Base-by-base conservation (phyloP, 2,797 vertebrate genomes). In the Glyptemys insculpta region DNA sequence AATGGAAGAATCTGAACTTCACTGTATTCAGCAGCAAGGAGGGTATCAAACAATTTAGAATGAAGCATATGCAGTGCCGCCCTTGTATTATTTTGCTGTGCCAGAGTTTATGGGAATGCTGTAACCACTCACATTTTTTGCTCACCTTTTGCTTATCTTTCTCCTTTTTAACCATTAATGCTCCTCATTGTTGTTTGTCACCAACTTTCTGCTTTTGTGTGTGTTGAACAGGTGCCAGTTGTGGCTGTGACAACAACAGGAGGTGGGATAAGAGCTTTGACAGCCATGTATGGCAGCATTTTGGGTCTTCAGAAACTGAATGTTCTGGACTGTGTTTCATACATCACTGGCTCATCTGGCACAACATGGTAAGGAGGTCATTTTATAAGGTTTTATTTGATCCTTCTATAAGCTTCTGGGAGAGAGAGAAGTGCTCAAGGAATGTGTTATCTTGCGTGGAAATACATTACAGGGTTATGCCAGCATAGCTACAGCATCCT, bases 231-330 rank as follows among this genome's bases (percentile, higher is more conserved):
- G 99, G 98, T 99, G 37, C 99, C 99, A 0, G 94, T 98, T 34
- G 97, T 99, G 85, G 99, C 99, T 57, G 92, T 99, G 93, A 99
- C 99, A 95, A 98, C 98, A 57, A 98, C 99, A 6, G 99, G 99
- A 1, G 98, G 99, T 29, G 99, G 99, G 29, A 93, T 98, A 53
- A 98, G 99, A 96, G 99, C 99, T 2, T 98, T 99, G 97, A 98
- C 98, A 1, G 97, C 97, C 87, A 97, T 99, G 96, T 98, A 98
- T 0, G 99, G 99, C 62, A 98, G 98, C 92, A 95, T 99, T 91
- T 98, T 97, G 95, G 99, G 98, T 4, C 98, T 99, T 83, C 98
- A 99, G 95, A 98, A 98, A n/a, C 81, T 98, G 80, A 98, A 97
- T 84, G 89, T 99, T 91, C 95, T 99, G 93, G 98, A 99, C 21